phyloP scores from a whole-genome alignment of 2,888 invertebrate species.

The Heliconius ismenius region DNA sequence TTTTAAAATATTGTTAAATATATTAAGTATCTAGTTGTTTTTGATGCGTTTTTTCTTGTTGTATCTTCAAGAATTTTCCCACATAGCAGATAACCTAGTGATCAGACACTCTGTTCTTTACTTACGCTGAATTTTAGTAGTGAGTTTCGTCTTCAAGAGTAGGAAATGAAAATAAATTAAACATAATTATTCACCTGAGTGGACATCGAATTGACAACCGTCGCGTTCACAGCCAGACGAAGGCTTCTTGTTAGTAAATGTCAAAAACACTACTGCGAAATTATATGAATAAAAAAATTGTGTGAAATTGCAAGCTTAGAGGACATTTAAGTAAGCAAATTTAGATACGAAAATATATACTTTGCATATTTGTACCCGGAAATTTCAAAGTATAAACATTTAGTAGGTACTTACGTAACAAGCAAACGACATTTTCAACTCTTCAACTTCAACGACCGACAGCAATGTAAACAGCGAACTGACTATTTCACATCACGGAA shows the following conservation, averaged over 20 bases:
- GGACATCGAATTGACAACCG: too few species aligned
- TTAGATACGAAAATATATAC: background rate
- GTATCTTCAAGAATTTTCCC: too few species aligned
- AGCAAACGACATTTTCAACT: background rate
- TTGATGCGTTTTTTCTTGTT: too few species aligned
- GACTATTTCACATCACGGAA: constrained; percentile 6
- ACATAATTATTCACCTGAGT: too few species aligned
- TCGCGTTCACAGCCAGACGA: too few species aligned
- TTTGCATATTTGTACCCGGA: background rate
- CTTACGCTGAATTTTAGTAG: background rate
- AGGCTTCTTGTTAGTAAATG: too few species aligned
- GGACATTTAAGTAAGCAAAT: background rate
- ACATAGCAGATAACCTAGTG: background rate
- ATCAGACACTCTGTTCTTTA: background rate
- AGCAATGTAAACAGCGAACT: constrained; percentile 8
- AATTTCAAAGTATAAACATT: background rate
- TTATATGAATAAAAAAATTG: background rate
- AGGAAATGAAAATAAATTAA: too few species aligned
- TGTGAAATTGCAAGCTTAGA: background rate
- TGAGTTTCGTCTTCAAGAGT: too few species aligned
- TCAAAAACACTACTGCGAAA: too few species aligned
- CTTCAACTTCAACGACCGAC: background rate
- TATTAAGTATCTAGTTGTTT: too few species aligned
- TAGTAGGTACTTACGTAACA: background rate
- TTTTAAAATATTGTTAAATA: background rate